These are phyloP conservation scores for Acridotheres tristis DNA, from an alignment of 2,797 vertebrate species.

Conservation along the genomic window DNA sequence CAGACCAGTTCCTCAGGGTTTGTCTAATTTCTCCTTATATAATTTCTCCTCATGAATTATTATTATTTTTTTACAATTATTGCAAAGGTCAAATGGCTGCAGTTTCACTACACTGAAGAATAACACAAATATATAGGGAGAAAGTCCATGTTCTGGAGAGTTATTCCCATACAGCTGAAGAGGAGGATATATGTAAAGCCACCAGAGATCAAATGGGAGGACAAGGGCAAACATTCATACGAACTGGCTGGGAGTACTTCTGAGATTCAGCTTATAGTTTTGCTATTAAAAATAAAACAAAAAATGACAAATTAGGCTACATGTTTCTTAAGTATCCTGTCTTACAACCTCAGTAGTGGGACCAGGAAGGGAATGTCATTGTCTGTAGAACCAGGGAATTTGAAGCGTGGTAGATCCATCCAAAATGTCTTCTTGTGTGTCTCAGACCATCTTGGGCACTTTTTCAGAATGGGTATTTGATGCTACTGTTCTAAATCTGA, in stretches of 20 bases:
- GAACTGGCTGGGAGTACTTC: not conserved
- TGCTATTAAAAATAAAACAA: not conserved
- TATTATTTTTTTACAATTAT: not conserved
- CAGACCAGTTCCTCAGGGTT: not conserved
- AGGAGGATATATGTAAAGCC: not conserved
- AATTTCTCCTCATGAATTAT: not conserved
- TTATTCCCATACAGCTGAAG: not conserved
- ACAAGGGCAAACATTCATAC: not conserved
- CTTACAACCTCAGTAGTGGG: not conserved
- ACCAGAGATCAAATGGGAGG: not conserved
- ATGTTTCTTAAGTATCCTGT: not conserved
- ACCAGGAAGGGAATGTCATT: not conserved
- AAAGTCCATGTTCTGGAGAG: not conserved
- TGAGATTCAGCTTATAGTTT: not conserved
- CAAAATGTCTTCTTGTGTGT: not conserved
- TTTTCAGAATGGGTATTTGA: not conserved
- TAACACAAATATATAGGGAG: not conserved
- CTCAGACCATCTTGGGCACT: not conserved
- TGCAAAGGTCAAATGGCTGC: not conserved
- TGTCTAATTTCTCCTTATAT: not conserved
- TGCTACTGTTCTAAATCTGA: not conserved
- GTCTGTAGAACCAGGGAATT: not conserved
- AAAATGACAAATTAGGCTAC: not conserved
- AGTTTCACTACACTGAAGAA: not conserved
- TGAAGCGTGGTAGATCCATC: not conserved